Percentiles rank a stretch among this genome's conserved stretches.
Conservation (phyloP, 2,888 invertebrate genomes). For the Callyntrura sp. region DNA sequence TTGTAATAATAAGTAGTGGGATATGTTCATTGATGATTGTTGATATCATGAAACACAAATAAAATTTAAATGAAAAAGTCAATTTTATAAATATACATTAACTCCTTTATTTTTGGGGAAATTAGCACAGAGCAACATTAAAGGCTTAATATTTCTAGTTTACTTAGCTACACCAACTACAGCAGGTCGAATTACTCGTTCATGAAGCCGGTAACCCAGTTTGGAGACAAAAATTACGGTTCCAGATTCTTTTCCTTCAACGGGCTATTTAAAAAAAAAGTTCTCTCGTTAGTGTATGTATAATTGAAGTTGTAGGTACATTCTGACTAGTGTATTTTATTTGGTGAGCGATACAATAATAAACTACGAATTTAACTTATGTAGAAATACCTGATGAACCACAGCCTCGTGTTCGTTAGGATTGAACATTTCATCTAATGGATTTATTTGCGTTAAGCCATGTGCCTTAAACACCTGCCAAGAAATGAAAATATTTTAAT, state of each 20-base stretch:
- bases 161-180: conserved; percentile 96
- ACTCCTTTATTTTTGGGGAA: conserved; percentile 17
- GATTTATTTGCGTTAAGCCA: conserved; percentile 94
- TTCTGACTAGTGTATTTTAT: too few relatives aligned
- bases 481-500: too few relatives aligned
- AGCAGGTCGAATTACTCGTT: conserved; percentile 97
- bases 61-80: too few relatives aligned
- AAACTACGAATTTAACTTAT: not conserved
- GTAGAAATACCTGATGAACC: conserved; percentile 92
- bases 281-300: not conserved
- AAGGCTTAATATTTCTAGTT: conserved; percentile 12
- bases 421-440: conserved; percentile 97
- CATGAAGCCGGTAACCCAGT: conserved; percentile 97
- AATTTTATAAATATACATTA: conserved; percentile 24
- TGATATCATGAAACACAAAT: too few relatives aligned
- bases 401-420: conserved; percentile 98
- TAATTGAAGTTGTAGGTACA: not conserved
- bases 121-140: not conserved
- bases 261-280: conserved; percentile 87
- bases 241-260: conserved; percentile 92
- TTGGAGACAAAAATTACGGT: conserved; percentile 97
- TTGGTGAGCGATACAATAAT: too few relatives aligned
- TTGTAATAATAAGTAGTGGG: too few relatives aligned
- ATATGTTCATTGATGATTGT: too few relatives aligned
- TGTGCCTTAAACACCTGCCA: conserved; percentile 97